These are phyloP conservation scores for Zaprionus lachaisei DNA, from an alignment of 1,140 invertebrate species.

Conservation along the genomic window DNA sequence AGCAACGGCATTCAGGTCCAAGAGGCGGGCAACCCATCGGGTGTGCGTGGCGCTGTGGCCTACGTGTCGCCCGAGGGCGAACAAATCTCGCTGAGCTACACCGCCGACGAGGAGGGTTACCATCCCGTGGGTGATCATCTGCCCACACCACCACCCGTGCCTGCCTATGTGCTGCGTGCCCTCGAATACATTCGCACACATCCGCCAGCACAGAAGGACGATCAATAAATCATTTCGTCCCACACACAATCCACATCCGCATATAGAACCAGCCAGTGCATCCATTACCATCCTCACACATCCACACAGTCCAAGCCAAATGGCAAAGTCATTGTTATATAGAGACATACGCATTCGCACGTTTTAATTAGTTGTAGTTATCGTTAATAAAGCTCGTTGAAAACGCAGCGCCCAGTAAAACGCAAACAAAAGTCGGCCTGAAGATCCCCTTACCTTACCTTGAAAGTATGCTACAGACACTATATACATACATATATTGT, in stretches of 20 bases:
- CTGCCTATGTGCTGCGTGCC: conserved; percentile 76
- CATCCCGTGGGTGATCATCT: conserved; percentile 86
- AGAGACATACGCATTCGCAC: conserved; percentile 57
- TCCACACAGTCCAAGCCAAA: conserved; percentile 20
- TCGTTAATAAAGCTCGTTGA: conserved; percentile 68
- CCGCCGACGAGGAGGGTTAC: conserved; percentile 88
- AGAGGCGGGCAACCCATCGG: conserved; percentile 74
- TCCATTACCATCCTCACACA: conserved; percentile 15
- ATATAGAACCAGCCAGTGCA: conserved; percentile 36
- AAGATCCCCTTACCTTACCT: conserved; percentile 3
- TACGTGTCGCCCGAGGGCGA: conserved; percentile 84
- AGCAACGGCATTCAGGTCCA: conserved; percentile 80
- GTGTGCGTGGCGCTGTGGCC: conserved; percentile 67
- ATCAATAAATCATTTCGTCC: conserved; percentile 45
- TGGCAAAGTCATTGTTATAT: conserved; percentile 73
- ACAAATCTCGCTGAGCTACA: conserved; percentile 86
- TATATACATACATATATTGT: background rate
- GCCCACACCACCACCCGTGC: conserved; percentile 85
- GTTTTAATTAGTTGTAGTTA: conserved; percentile 66
- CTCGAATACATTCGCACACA: conserved; percentile 86
- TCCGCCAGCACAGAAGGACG: conserved; percentile 78
- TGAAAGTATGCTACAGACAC: background rate
- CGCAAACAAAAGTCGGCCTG: conserved; percentile 9
- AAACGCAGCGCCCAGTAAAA: conserved; percentile 19
- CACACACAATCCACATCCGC: conserved; percentile 4